Base-by-base conservation (phyloP, 2,797 vertebrate species). In the Phaenicophaeus curvirostris region DNA sequence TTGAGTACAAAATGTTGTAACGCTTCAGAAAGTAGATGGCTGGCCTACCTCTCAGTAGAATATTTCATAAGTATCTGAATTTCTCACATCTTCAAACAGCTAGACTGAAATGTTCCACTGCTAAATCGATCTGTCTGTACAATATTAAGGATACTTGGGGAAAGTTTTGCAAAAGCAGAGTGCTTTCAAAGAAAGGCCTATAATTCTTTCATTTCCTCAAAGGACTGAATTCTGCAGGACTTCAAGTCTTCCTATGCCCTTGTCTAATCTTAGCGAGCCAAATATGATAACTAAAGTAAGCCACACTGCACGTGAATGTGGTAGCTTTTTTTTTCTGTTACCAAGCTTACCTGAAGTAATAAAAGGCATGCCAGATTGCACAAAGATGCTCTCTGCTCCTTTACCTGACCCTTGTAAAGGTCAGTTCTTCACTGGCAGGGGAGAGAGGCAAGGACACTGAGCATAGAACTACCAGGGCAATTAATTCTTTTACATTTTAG, bases 51-150 rank as follows among this genome's bases (percentile, higher is more conserved):
- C 25, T 71, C 41, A 53, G n/a, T 42, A 89, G 72, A 83, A 53
- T 89, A 88, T 91, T 95, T 95, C 18, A 25, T 84, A 50, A 68
- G 33, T 50, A 75, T 35, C 33, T 89, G 46, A 54, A 75, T 92
- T 89, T 87, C 48, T 91, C 12, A 30, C 57, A 5, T 65, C 65
- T 81, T 90, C 65, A 79, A 58, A 89, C 46, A 85, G n/a, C 68
- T 35, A 83, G 31, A 63, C n/a, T 66, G 33, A 87, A 85, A 75
- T 42, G n/a, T 79, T 87, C 42, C 15, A 28, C n/a, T 73, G 42
- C 48, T 83, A 42, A 85, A 71, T 79, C 42, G 33, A 69, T 73
- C 50, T 73, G 23, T 58, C 59, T 76, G 42, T 46, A 35, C 42
- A 85, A 20, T 83, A 88, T 67, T 80, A 42, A 86, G 94, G 85